Evolutionary conservation across 1,140 invertebrate genomes (phyloP).

Genomic region (Heliothis virescens): DNA sequence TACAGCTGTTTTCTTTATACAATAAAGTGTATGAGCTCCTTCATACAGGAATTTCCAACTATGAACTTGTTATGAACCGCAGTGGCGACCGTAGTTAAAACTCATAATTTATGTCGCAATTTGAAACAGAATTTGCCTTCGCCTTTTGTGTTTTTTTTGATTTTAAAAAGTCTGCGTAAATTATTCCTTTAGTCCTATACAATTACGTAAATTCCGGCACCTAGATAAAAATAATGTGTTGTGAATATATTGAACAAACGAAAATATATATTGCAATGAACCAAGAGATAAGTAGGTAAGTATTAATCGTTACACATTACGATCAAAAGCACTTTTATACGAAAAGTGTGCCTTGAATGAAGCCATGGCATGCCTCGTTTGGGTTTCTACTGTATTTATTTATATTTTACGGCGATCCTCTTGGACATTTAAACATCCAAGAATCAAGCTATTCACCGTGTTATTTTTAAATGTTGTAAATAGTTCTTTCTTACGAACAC

Average conservation of each 20-base stretch:
- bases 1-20: slow-evolving; percentile 44
- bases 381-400: slow-evolving; percentile 18
- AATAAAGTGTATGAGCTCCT: slow-evolving; percentile 46
- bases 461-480: slow-evolving; percentile 1
- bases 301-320: too few species aligned
- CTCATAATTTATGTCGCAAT: slow-evolving; percentile 12
- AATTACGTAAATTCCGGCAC: background rate
- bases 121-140: background rate
- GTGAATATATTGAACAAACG: background rate
- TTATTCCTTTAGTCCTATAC: too few species aligned
- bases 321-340: background rate
- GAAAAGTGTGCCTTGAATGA: background rate
- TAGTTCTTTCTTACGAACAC: background rate
- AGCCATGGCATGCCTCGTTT: background rate
- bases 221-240: background rate
- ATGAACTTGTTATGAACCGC: background rate
- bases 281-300: background rate
- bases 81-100: background rate
- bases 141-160: background rate
- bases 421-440: too few species aligned
- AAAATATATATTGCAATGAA: slow-evolving; percentile 1
- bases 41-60: slow-evolving; percentile 51
- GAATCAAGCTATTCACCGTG: background rate
- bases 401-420: background rate
- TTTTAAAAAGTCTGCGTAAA: slow-evolving; percentile 1